These are phyloP conservation scores for Ammodramus savannarum DNA, from an alignment of 2,113 vertebrate genomes.

Conservation along the genomic window DNA sequence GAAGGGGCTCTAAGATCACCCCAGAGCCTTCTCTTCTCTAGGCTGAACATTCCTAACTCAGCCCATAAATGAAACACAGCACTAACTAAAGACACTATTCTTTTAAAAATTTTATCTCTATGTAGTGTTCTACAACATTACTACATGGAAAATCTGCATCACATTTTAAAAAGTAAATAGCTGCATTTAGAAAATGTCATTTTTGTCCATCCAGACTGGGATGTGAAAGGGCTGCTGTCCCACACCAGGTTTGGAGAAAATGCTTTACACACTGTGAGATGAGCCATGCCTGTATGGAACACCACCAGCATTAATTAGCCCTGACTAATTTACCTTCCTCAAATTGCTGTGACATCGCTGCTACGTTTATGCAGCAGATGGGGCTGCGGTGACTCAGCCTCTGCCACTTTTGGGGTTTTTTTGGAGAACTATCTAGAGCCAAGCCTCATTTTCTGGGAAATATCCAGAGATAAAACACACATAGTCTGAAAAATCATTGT, in stretches of 20 bases:
- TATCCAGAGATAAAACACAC: neutral
- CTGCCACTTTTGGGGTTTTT: neutral
- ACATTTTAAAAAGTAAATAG: neutral
- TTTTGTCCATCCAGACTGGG: neutral
- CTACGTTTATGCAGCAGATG: neutral
- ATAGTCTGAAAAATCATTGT: neutral
- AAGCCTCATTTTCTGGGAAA: neutral
- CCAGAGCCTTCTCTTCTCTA: neutral
- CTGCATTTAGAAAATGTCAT: neutral
- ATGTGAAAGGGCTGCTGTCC: neutral
- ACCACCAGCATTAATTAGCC: neutral
- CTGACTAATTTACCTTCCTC: neutral
- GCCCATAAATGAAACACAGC: neutral
- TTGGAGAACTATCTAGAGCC: neutral
- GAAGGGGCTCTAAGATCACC: neutral
- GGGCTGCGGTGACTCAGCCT: neutral
- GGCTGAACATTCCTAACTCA: neutral
- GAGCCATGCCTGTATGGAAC: neutral
- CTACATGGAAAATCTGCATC: neutral
- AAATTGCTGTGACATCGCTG: neutral
- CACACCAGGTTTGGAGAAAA: neutral
- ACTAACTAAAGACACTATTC: neutral
- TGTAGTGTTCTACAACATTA: neutral
- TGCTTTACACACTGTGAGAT: accelerated
- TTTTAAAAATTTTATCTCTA: neutral